These are phyloP conservation scores for Tamias sibiricus DNA, from an alignment of 2,113 vertebrate genomes.

Conservation along the genomic window DNA sequence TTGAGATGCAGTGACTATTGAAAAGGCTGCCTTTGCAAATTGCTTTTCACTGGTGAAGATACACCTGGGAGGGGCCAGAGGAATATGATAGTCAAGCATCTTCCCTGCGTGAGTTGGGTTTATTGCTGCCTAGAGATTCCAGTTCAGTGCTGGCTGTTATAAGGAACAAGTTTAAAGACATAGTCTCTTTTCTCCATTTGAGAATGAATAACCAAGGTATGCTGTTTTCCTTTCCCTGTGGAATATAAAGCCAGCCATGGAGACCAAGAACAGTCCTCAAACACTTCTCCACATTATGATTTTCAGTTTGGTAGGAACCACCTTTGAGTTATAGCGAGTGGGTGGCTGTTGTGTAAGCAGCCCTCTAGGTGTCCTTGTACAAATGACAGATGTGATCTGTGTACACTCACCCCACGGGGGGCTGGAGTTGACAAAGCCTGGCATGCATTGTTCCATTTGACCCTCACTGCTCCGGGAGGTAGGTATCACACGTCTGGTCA, in stretches of 20 bases:
- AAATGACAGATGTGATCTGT: background rate
- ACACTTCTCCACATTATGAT: background rate
- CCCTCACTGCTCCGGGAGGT: background rate
- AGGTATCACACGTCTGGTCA: background rate
- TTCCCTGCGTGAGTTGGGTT: background rate
- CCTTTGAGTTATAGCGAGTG: background rate
- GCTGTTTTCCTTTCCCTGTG: background rate
- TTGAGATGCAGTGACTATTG: background rate
- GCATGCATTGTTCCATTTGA: background rate
- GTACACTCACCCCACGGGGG: background rate
- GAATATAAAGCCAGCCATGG: background rate
- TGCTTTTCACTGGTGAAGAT: background rate
- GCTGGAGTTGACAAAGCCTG: background rate
- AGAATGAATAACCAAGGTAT: conserved; percentile 14
- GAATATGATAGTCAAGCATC: background rate
- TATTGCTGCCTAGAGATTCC: background rate
- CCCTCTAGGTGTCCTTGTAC: background rate
- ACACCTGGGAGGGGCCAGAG: background rate
- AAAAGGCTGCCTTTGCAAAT: background rate
- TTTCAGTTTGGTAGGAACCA: background rate
- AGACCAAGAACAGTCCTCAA: background rate
- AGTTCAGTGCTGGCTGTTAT: background rate
- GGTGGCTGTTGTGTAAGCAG: background rate
- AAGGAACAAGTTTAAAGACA: background rate
- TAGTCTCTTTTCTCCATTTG: background rate